Conservation (phyloP, 2,113 vertebrate genomes). For the Toxostoma redivivum region DNA sequence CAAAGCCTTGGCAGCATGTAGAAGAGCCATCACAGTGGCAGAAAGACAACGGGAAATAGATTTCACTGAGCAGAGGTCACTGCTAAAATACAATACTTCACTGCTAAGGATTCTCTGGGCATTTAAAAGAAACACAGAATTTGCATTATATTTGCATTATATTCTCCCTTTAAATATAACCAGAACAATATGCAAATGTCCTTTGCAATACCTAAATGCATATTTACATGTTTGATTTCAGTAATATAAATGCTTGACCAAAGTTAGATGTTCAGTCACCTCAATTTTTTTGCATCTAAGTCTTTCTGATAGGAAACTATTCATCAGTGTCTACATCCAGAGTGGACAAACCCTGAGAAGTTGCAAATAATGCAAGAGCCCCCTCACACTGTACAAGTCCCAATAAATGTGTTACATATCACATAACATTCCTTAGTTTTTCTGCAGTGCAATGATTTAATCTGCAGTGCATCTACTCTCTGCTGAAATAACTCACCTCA, state of each 20-base stretch:
- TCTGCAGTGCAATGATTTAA: slow-evolving; percentile 9
- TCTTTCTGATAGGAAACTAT: not conserved
- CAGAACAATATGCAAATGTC: not conserved
- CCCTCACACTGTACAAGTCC: not conserved
- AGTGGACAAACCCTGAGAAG: not conserved
- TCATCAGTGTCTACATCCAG: not conserved
- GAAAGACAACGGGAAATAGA: not conserved
- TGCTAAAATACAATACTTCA: not conserved
- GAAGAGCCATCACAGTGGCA: not conserved
- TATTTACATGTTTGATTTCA: not conserved
- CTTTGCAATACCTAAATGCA: not conserved
- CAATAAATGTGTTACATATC: not conserved
- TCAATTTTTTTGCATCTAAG: not conserved
- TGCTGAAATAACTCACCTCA: slow-evolving; percentile 23
- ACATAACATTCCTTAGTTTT: not conserved
- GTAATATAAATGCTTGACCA: not conserved
- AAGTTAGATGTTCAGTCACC: not conserved
- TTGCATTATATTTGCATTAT: not conserved
- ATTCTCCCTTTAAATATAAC: not conserved
- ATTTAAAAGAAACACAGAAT: not conserved
- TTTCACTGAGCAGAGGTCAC: not conserved
- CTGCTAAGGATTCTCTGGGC: not conserved
- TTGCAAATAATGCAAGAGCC: not conserved
- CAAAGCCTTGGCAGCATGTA: not conserved
- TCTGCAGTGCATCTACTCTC: slow-evolving; percentile 2